These are phyloP conservation scores for Hyperoodon ampullatus DNA, from an alignment of 2,113 vertebrate genomes.

Conservation along the genomic window DNA sequence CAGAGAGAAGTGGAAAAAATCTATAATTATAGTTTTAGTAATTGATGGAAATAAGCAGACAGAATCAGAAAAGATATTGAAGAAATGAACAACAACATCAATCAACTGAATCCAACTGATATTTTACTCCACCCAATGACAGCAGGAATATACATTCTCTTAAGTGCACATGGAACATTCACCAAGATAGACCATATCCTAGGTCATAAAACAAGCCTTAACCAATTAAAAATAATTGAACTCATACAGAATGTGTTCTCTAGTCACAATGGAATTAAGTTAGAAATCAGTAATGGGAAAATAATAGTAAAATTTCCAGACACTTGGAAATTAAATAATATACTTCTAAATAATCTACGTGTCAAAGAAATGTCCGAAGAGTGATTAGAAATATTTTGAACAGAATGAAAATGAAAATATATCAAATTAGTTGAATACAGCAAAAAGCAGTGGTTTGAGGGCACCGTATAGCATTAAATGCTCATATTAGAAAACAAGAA, in stretches of 20 bases:
- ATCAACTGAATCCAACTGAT: neutral
- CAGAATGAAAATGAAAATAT: neutral
- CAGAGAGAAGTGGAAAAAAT: neutral
- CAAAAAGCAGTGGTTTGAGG: neutral
- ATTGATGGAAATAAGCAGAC: neutral
- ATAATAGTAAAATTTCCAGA: neutral
- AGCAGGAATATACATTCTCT: neutral
- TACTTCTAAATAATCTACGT: no score
- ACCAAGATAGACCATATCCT: neutral
- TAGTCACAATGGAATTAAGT: slow-evolving; percentile 2
- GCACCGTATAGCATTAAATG: neutral
- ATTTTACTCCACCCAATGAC: neutral
- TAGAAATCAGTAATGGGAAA: neutral
- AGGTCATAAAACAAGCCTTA: neutral
- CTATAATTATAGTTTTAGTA: neutral
- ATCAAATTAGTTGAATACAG: neutral
- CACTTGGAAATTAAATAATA: neutral
- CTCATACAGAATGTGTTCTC: neutral
- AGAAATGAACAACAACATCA: neutral
- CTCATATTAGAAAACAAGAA: neutral
- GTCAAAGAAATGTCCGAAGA: neutral
- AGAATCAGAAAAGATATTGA: neutral
- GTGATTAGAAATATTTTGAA: neutral
- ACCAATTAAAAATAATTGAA: neutral
- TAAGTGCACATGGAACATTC: neutral